A percentile compares a stretch with the other conserved stretches of the same genome.
Conservation (phyloP, 2,113 vertebrate species). For the Catagonus wagneri region DNA sequence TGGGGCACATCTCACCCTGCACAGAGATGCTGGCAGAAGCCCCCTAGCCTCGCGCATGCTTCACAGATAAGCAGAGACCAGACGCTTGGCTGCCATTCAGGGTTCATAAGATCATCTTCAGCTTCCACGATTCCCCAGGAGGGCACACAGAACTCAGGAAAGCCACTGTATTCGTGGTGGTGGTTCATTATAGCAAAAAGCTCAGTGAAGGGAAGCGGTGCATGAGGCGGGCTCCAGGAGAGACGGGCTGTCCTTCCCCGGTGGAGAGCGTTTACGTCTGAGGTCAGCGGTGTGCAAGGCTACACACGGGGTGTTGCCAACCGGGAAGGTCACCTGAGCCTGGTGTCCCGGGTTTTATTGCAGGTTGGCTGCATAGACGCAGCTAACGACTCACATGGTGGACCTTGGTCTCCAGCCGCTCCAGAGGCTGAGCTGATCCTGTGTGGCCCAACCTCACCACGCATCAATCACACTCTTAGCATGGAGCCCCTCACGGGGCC, state of each 20-base stretch:
- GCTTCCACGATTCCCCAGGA: not conserved
- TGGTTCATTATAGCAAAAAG: not conserved
- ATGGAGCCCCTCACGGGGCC: not conserved
- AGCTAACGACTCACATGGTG: not conserved
- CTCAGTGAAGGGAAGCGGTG: not conserved
- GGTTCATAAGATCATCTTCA: not conserved
- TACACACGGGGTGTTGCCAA: not conserved
- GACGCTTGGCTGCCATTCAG: too few relatives aligned
- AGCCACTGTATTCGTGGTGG: rapidly evolving
- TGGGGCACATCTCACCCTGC: rapidly evolving
- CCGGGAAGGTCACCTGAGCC: not conserved
- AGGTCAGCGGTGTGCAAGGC: rapidly evolving
- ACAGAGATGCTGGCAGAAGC: rapidly evolving
- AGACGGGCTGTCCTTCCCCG: not conserved
- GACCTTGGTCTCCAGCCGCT: not conserved
- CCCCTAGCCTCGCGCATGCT: rapidly evolving
- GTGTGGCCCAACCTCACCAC: not conserved
- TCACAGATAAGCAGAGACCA: not conserved
- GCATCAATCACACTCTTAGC: not conserved
- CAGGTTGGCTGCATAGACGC: not conserved
- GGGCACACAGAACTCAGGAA: not conserved
- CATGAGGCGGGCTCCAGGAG: not conserved
- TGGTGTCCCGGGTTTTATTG: not conserved
- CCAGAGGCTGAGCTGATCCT: not conserved
- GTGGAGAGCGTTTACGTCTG: rapidly evolving